Base-by-base conservation (phyloP, 2,113 vertebrate species). In the Phyllopteryx taeniolatus region DNA sequence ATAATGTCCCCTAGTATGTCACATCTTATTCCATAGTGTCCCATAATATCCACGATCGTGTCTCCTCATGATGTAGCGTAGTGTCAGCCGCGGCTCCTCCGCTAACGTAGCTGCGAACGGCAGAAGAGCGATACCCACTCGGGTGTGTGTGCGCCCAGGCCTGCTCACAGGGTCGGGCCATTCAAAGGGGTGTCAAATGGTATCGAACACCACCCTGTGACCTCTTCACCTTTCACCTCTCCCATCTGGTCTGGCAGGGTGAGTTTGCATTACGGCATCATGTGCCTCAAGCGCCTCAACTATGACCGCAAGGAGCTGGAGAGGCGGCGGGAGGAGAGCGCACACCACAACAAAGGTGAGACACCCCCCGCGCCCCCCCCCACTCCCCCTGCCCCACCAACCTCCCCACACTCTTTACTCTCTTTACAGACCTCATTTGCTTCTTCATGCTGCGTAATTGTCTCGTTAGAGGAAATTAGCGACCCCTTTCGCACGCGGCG, bases 221-320 rank as follows among this genome's bases (percentile, higher is more conserved):
- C 27, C 76, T 70, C 74, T 80, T 71, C 72, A 22, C 53, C 20
- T 54, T 10, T 54, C 53, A 54, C 20, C 9, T 54, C n/a, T 56
- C n/a, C 53, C 20, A 8, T 56, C 53, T 56, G 20, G 5, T 9
- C 31, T 5, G 1, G 39, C 91, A 97, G 96, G 90, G 95, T 96
- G 91, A 98, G 96, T 70, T 85, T 98, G 80, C 96, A 98, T 88
- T 98, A 96, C 1, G 95, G 95, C 82, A 96, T 98, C 85, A 96
- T 98, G 95, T 96, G 95, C 86, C 91, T 98, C 83, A 98, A 98
- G 90, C 92, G 95, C 54, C 92, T 98, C 68, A 98, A 97, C 86
- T 98, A 98, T 65, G 95, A 97, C 80, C 91, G 95, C 64, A 98
- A 98, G 78, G 96, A 98, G 84, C 89, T 98, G 90, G 96, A 97